Evolutionary conservation across 2,888 invertebrate species (phyloP).

Genomic region (Diarsia mendica): DNA sequence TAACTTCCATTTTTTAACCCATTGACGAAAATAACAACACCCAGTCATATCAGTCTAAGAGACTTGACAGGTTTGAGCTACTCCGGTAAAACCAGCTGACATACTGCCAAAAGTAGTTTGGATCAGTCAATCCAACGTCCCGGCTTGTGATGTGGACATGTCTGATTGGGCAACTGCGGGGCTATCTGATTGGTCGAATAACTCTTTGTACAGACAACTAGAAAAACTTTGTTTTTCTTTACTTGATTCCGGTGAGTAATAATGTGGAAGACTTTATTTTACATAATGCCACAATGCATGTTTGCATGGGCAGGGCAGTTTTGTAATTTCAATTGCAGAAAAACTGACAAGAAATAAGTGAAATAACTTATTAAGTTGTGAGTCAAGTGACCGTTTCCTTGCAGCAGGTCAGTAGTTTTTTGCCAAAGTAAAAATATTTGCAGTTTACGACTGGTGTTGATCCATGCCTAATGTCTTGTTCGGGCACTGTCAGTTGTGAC

Average conservation of each 20-base stretch:
- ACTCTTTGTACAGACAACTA: too few relatives aligned
- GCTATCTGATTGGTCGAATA: not conserved
- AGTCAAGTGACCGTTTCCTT: too few relatives aligned
- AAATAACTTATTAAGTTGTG: too few relatives aligned
- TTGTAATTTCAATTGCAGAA: not conserved
- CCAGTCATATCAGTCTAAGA: too few relatives aligned
- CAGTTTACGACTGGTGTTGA: too few relatives aligned
- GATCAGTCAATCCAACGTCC: not conserved
- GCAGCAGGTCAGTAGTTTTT: too few relatives aligned
- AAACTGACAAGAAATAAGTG: too few relatives aligned
- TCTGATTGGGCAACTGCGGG: constrained; percentile 25
- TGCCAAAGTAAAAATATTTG: too few relatives aligned
- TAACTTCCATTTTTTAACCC: too few relatives aligned
- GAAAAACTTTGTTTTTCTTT: not conserved
- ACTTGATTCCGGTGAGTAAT: not conserved
- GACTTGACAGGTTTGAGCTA: not conserved
- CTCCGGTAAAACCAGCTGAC: not conserved
- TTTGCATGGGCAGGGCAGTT: not conserved
- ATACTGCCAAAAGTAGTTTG: constrained; percentile 3
- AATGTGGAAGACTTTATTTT: not conserved
- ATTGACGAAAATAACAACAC: too few relatives aligned
- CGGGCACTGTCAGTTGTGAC: too few relatives aligned
- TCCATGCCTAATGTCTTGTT: too few relatives aligned
- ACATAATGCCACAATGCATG: not conserved
- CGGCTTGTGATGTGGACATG: not conserved